Evolutionary conservation across 2,888 invertebrate species (phyloP), one percentile per base, ranked within the genome.

Genomic region (Callinectes sapidus): DNA sequence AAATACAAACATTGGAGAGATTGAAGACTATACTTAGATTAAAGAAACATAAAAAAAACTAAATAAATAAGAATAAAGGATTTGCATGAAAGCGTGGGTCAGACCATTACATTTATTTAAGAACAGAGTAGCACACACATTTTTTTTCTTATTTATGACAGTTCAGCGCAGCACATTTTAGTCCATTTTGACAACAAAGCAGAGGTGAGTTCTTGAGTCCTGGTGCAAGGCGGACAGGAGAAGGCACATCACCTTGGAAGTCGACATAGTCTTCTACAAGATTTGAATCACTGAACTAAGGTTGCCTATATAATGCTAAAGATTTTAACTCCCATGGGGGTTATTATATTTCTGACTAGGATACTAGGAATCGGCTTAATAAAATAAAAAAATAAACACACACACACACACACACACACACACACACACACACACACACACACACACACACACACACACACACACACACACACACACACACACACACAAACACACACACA

Each of bases 101-200:
- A 71, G 71, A 89, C 89, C 35, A 77, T 23, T 90, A 90, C 90
- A 90, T 90, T 90, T 90, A 90, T 90, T 90, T 90, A 90, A 90
- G 90, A 90, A 90, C 90, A 90, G 32, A 90, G 48, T 90, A 90
- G 90, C 90, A 90, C 90, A 90, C 90, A 90, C 61, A 61, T 86
- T 54, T 32, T 90, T 55, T 28, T 90, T 77, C 77, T 85, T 28
- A 48, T 90, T 86, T 85, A 86, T 86, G 77, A 71, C 89, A 89
- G 89, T 71, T 89, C 71, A 71, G 71, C 89, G 71, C 89, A 89
- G 71, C 71, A 89, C 42, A 61, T 86, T 86, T 86, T 61, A 85
- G 85, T 86, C 55, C 86, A 61, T 86, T 55, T 86, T 85, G 90
- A 90, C 90, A 90, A 86, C n/a, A 55, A 86, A 90, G 90, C 86